Evolutionary conservation across 2,797 vertebrate species (phyloP).

Genomic region (Philypnodon macrostomus): DNA sequence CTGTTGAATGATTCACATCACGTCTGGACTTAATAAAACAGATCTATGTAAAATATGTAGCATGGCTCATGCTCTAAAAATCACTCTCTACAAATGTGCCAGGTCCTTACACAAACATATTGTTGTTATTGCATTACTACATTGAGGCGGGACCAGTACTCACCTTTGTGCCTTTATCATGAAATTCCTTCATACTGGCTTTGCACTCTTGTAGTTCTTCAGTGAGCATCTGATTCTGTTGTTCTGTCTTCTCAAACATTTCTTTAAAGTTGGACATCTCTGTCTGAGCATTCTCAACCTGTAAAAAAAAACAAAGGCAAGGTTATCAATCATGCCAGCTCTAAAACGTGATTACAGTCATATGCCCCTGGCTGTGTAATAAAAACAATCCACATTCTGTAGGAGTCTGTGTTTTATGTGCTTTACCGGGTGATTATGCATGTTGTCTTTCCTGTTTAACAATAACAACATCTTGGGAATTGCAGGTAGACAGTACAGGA

Average conservation of each 20-base stretch:
- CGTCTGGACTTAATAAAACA: conserved; percentile 11
- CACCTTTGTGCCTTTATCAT: conserved; percentile 92
- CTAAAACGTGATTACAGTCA: too few species aligned
- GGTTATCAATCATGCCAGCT: too few species aligned
- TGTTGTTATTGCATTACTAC: not conserved
- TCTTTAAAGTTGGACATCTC: conserved; percentile 87
- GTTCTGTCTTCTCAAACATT: conserved; percentile 83
- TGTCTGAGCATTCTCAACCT: conserved; percentile 88
- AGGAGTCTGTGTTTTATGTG: too few species aligned
- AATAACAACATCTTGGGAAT: too few species aligned
- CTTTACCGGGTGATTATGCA: too few species aligned
- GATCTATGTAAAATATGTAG: conserved; percentile 19
- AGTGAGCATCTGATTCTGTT: conserved; percentile 84
- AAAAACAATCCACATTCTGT: too few species aligned
- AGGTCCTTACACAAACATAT: not conserved
- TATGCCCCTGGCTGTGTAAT: too few species aligned
- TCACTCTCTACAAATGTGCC: not conserved
- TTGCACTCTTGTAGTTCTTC: conserved; percentile 91
- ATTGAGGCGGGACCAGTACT: conserved; percentile 47
- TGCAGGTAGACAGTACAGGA: too few species aligned
- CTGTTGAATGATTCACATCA: conserved; percentile 20
- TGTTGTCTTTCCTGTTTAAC: too few species aligned
- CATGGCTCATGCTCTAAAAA: conserved; percentile 43
- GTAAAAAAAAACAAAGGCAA: conserved; percentile 17
- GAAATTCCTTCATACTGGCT: conserved; percentile 87